Evolutionary conservation across 1,140 invertebrate species (phyloP).

Genomic region (Diorhabda sublineata): DNA sequence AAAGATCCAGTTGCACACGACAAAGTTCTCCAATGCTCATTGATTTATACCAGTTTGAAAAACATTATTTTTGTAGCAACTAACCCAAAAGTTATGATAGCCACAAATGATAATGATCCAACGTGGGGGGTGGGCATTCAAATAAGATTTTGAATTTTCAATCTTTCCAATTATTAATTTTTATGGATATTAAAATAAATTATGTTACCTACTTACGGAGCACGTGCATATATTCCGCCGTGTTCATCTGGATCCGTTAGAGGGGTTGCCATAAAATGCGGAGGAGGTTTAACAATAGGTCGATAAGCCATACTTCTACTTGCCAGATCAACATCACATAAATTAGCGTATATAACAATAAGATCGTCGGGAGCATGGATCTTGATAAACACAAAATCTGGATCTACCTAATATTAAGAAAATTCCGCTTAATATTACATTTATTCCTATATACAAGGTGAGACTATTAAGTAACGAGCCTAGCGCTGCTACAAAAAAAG

Average conservation of each 20-base stretch:
- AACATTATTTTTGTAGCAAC: neutral
- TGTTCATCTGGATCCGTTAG: constrained; percentile 19
- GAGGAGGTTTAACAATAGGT: constrained; percentile 11
- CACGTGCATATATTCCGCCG: constrained; percentile 18
- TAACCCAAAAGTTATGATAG: neutral
- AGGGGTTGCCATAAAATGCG: constrained; percentile 17
- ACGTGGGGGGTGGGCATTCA: neutral
- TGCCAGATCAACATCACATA: constrained; percentile 21
- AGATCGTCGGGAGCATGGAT: constrained; percentile 14
- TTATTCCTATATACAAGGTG: neutral
- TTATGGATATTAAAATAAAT: neutral
- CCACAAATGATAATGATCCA: neutral
- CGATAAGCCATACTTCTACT: constrained; percentile 16
- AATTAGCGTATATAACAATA: constrained; percentile 4
- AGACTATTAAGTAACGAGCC: neutral
- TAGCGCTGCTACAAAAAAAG: neutral
- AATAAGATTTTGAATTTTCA: neutral
- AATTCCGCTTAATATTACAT: neutral
- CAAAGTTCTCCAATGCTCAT: neutral
- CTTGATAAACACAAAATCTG: constrained; percentile 19
- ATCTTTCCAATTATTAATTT: neutral
- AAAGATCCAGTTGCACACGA: too few species aligned
- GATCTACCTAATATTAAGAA: constrained; percentile 16
- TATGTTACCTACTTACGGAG: constrained; percentile 19
- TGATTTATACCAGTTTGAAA: neutral